phyloP scores from a whole-genome alignment of 1,140 invertebrate genomes.

The Dendrolimus kikuchii region DNA sequence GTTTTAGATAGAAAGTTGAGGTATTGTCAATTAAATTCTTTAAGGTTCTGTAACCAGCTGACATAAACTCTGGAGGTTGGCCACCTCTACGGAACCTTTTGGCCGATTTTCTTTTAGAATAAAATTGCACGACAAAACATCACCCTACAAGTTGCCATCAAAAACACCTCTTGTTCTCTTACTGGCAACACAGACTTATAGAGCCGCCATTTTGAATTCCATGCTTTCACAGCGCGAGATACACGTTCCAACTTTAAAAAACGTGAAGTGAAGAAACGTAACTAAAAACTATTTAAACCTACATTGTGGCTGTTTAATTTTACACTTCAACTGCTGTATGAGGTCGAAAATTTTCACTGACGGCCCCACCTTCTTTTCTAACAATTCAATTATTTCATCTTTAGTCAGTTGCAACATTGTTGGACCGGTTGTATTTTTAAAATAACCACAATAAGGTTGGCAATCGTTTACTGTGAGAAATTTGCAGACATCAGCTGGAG shows the following conservation, averaged over 20 bases:
- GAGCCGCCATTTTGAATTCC: too few relatives aligned
- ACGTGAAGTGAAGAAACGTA: neutral
- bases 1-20: too few relatives aligned
- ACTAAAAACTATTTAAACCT: conserved; percentile 48
- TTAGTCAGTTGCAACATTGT: conserved; percentile 86
- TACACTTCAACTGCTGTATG: conserved; percentile 89
- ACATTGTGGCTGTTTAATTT: conserved; percentile 83
- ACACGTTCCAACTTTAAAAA: neutral
- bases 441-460: conserved; percentile 89
- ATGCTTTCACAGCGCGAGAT: too few relatives aligned
- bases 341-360: conserved; percentile 94
- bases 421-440: conserved; percentile 88
- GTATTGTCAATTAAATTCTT: too few relatives aligned
- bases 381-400: conserved; percentile 90
- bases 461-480: conserved; percentile 93
- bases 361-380: conserved; percentile 94
- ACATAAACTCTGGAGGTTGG: too few relatives aligned
- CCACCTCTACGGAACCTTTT: too few relatives aligned
- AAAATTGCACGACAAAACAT: too few relatives aligned
- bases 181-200: too few relatives aligned
- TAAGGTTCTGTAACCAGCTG: too few relatives aligned
- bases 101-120: too few relatives aligned
- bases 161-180: too few relatives aligned
- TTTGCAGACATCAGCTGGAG: conserved; percentile 86
- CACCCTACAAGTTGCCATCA: too few relatives aligned